Conservation (phyloP, 2,888 invertebrate species). For the Neuroscelio doddi region DNA sequence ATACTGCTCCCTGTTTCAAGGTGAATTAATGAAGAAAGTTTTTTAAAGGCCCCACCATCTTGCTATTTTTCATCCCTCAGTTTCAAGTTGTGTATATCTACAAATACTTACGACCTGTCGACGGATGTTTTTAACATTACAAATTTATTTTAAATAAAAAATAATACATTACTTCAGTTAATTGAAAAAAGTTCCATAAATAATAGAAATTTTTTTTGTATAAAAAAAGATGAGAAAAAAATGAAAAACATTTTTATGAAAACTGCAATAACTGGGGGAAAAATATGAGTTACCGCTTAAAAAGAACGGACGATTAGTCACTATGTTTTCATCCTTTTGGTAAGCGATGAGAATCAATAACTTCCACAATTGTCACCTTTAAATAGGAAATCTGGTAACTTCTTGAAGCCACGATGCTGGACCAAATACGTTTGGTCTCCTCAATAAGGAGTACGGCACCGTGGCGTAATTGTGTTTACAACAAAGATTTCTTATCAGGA, state of each 20-base stretch:
- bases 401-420: neutral
- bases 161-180: no score
- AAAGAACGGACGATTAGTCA: conserved; percentile 23
- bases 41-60: conserved; percentile 63
- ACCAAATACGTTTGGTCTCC: neutral
- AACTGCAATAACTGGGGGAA: neutral
- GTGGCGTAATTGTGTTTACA: conserved; percentile 10
- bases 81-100: neutral
- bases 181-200: no score
- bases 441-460: neutral
- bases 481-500: neutral
- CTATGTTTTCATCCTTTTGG: conserved; percentile 26
- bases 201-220: no score
- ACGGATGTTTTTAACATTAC: neutral
- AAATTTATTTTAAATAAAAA: neutral
- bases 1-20: conserved; percentile 70
- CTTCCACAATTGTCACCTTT: conserved; percentile 9
- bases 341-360: conserved; percentile 41
- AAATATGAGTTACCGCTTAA: conserved; percentile 6
- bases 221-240: no score
- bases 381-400: neutral
- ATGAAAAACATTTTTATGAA: no score
- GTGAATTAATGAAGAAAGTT: conserved; percentile 68
- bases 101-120: neutral
- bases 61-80: no score